Evolutionary conservation across 2,113 vertebrate species (phyloP).

Genomic region (Chascanopsetta lugubris): DNA sequence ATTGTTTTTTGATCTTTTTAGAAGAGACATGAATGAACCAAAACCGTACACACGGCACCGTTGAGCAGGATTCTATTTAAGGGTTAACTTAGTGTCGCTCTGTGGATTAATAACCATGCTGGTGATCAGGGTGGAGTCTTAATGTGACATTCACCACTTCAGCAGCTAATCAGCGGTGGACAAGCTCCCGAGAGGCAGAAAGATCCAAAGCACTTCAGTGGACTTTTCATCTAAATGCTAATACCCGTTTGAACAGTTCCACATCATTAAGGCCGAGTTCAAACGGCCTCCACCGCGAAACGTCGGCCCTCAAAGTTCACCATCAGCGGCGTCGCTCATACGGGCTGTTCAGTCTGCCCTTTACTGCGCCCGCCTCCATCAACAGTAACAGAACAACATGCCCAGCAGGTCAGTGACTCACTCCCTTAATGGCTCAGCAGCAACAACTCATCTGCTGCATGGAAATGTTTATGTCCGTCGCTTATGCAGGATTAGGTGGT

Average conservation of each 20-base stretch:
- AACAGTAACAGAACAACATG: not conserved
- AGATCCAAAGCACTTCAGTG: slow-evolving; percentile 5
- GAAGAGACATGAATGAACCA: too few relatives aligned
- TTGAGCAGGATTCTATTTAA: too few relatives aligned
- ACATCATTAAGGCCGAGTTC: slow-evolving; percentile 12
- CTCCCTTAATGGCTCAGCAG: slow-evolving; percentile 29
- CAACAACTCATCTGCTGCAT: slow-evolving; percentile 21
- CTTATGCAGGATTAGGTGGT: slow-evolving; percentile 6
- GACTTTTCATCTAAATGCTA: slow-evolving; percentile 55
- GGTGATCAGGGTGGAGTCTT: not conserved
- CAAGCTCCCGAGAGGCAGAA: not conserved
- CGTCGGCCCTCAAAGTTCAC: not conserved
- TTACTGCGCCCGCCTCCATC: not conserved
- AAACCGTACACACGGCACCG: too few relatives aligned
- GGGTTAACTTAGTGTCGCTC: not conserved
- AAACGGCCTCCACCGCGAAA: slow-evolving; percentile 23
- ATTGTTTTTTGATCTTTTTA: too few relatives aligned
- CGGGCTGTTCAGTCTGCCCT: not conserved
- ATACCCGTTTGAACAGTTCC: slow-evolving; percentile 9
- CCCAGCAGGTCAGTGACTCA: slow-evolving; percentile 48
- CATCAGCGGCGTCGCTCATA: not conserved
- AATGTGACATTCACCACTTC: slow-evolving; percentile 7
- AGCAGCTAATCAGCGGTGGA: slow-evolving; percentile 24
- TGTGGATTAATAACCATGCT: not conserved
- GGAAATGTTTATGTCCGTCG: slow-evolving; percentile 10